Percentiles rank a stretch among this genome's conserved stretches.
Conservation (phyloP, 2,888 invertebrate genomes). For the Pardosa pseudoannulata region DNA sequence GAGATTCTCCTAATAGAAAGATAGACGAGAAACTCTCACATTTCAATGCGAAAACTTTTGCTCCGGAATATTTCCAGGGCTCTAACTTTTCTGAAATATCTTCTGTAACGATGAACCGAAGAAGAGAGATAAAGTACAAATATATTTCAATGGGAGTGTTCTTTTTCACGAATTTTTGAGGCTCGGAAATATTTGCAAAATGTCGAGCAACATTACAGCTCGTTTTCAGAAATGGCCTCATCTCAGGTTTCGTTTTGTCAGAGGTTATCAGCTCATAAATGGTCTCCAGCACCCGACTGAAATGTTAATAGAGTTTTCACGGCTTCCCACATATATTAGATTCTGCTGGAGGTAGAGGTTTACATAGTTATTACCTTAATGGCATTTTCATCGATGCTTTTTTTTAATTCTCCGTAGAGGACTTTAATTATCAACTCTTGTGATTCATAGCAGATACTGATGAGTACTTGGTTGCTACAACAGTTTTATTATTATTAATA, state of each 20-base stretch:
- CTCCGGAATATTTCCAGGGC: neutral
- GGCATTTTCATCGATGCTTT: neutral
- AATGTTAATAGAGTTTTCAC: neutral
- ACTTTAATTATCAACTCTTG: neutral
- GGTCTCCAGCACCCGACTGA: neutral
- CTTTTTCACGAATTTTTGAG: neutral
- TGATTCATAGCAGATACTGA: neutral
- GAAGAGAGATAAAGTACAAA: conserved; percentile 7
- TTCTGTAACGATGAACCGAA: neutral
- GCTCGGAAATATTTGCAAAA: neutral
- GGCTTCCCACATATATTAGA: neutral
- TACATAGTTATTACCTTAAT: neutral
- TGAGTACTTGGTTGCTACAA: neutral
- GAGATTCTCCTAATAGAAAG: neutral
- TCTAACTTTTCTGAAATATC: conserved; percentile 5
- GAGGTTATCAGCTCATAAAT: conserved; percentile 3
- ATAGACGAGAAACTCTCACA: neutral
- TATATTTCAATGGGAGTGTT: neutral
- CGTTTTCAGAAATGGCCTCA: neutral
- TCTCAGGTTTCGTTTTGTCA: neutral
- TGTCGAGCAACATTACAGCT: conserved; percentile 1
- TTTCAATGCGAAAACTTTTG: conserved; percentile 16
- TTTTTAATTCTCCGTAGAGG: neutral
- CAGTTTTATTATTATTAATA: neutral
- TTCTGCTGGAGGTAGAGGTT: neutral